These are phyloP conservation scores for Hanleya hanleyi DNA, from an alignment of 2,888 invertebrate genomes.

Conservation along the genomic window DNA sequence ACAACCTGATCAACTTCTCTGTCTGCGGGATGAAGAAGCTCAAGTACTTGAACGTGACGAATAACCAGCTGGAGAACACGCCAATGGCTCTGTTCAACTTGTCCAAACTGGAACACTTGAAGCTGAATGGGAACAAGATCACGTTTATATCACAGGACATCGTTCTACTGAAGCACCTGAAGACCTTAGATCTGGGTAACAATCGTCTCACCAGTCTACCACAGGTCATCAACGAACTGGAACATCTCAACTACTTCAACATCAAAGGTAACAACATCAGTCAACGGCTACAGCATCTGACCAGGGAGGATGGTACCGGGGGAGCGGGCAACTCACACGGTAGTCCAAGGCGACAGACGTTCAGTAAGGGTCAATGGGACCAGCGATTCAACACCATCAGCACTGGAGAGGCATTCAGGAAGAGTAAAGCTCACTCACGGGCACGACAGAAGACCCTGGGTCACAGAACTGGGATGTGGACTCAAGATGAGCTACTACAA, in stretches of 20 bases:
- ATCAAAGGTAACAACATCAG: conserved; percentile 59
- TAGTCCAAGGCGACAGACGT: not conserved
- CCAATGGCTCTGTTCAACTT: conserved; percentile 65
- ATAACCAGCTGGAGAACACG: conserved; percentile 62
- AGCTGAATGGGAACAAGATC: conserved; percentile 61
- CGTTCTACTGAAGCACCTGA: conserved; percentile 56
- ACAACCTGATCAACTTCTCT: conserved; percentile 61
- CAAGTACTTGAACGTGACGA: conserved; percentile 57
- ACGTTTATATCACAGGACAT: conserved; percentile 64
- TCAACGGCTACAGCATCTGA: not conserved
- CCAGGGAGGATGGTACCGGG: not conserved
- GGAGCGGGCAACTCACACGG: not conserved
- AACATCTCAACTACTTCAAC: conserved; percentile 64
- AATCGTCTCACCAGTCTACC: conserved; percentile 65
- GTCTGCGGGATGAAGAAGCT: conserved; percentile 59
- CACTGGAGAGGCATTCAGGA: not conserved
- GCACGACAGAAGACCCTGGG: not conserved
- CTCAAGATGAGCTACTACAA: conserved; percentile 44
- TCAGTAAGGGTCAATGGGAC: not conserved
- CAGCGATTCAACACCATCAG: not conserved
- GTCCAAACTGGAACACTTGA: conserved; percentile 53
- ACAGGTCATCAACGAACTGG: conserved; percentile 59
- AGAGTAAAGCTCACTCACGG: not conserved
- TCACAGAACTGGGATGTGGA: conserved; percentile 37
- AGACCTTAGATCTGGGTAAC: conserved; percentile 63